Evolutionary conservation across 1,140 invertebrate species (phyloP).

Genomic region (Drosophila elegans): DNA sequence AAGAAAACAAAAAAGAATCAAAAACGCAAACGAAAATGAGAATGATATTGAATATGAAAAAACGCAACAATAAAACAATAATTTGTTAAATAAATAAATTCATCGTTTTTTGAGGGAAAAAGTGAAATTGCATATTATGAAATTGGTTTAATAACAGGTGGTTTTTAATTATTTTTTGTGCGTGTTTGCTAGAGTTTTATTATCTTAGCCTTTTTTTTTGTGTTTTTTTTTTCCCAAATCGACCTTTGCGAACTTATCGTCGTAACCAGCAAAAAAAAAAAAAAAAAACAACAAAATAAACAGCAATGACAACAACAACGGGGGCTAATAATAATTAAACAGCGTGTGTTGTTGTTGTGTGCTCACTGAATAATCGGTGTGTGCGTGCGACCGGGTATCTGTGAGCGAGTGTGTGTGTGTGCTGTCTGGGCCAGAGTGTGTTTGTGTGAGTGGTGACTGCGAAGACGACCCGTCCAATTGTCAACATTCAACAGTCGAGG

Average conservation of each 20-base stretch:
- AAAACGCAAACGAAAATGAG: neutral
- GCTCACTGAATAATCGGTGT: conserved; percentile 17
- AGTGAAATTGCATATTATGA: conserved; percentile 14
- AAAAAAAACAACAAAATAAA: neutral
- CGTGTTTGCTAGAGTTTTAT: conserved; percentile 19
- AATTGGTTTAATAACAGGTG: conserved; percentile 25
- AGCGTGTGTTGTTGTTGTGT: conserved; percentile 51
- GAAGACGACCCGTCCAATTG: conserved; percentile 25
- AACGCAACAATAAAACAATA: neutral
- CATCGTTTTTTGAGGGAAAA: neutral
- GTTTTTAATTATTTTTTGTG: conserved; percentile 18
- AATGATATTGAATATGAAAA: too few relatives aligned
- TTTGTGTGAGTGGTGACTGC: conserved; percentile 42
- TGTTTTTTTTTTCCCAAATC: conserved; percentile 9
- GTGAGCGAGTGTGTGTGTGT: conserved; percentile 29
- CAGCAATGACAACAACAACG: conserved; percentile 35
- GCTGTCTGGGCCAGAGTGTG: conserved; percentile 29
- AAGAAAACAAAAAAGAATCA: neutral
- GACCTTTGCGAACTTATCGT: conserved; percentile 75
- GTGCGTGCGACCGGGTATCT: conserved; percentile 15
- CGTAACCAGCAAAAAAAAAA: conserved; percentile 51
- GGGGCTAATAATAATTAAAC: conserved; percentile 73
- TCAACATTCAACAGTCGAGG: conserved; percentile 21
- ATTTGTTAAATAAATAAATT: conserved; percentile 18
- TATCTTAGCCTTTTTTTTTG: conserved; percentile 29